Evolutionary conservation across 2,888 invertebrate species (phyloP).

Genomic region (Cecidostiba fungosa): DNA sequence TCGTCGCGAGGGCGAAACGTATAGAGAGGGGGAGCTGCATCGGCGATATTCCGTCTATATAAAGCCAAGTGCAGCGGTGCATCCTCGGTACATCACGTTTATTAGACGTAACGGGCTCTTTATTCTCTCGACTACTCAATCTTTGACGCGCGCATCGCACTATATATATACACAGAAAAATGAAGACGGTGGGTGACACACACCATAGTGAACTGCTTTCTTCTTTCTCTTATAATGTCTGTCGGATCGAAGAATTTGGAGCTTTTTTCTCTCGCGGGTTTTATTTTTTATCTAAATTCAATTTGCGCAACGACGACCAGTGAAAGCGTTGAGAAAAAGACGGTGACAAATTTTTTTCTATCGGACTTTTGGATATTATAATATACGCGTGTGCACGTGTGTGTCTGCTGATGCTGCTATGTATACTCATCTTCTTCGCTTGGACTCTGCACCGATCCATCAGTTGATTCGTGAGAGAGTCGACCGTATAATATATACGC

Average conservation of each 20-base stretch:
- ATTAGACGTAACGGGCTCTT: conserved; percentile 65
- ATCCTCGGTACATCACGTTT: conserved; percentile 74
- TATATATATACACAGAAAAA: conserved; percentile 59
- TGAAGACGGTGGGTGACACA: conserved; percentile 77
- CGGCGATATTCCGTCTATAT: conserved; percentile 77
- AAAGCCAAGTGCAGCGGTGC: conserved; percentile 74
- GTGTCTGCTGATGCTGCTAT: not conserved
- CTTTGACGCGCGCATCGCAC: conserved; percentile 14
- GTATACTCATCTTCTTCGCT: not conserved
- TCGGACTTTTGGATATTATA: not conserved
- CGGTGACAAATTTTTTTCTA: no score
- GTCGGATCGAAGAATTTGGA: not conserved
- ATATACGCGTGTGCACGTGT: not conserved
- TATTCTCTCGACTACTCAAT: not conserved
- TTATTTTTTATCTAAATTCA: not conserved
- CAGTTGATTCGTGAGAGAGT: not conserved
- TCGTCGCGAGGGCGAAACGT: conserved; percentile 34
- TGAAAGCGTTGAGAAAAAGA: not conserved
- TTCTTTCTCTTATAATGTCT: not conserved
- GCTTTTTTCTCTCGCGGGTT: not conserved
- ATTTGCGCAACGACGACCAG: not conserved
- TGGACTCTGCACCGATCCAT: not conserved
- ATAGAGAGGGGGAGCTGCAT: conserved; percentile 68
- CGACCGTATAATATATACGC: not conserved
- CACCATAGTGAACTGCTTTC: not conserved